Percentiles rank a stretch among this genome's conserved stretches.
Conservation (phyloP, 2,888 invertebrate genomes). For the Cylindroiulus punctatus region DNA sequence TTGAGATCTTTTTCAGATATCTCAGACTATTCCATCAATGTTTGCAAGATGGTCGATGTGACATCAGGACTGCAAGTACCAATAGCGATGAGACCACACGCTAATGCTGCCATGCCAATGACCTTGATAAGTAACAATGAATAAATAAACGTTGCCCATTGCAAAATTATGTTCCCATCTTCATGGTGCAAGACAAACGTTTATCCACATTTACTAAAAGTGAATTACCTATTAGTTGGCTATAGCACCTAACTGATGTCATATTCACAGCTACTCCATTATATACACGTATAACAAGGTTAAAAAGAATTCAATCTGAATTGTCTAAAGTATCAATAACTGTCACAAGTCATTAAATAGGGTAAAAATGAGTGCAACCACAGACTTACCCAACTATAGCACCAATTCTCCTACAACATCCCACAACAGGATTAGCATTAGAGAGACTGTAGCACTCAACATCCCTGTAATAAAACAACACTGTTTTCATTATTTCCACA, state of each 20-base stretch:
- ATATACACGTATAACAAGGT: too few relatives aligned
- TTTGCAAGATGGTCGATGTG: slow-evolving; percentile 70
- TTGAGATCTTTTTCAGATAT: slow-evolving; percentile 70
- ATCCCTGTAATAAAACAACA: slow-evolving; percentile 72
- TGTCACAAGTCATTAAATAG: too few relatives aligned
- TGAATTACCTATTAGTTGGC: too few relatives aligned
- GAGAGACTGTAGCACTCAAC: slow-evolving; percentile 95
- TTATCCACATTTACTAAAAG: too few relatives aligned
- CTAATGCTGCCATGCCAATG: slow-evolving; percentile 87
- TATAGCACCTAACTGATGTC: too few relatives aligned
- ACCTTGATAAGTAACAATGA: slow-evolving; percentile 63
- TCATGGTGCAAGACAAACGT: too few relatives aligned
- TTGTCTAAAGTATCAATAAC: background rate
- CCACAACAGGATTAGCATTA: slow-evolving; percentile 96
- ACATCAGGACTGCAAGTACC: slow-evolving; percentile 82
- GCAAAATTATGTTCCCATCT: background rate
- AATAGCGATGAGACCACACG: slow-evolving; percentile 93
- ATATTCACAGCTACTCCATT: too few relatives aligned
- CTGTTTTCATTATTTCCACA: background rate
- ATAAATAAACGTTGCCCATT: background rate
- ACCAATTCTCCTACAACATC: slow-evolving; percentile 97
- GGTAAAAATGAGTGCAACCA: slow-evolving; percentile 44
- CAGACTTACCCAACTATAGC: slow-evolving; percentile 72
- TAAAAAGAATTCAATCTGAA: too few relatives aligned
- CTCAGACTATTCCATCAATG: slow-evolving; percentile 68